Conservation (phyloP, 2,888 invertebrate genomes). For the Ormyrus nitidulus region DNA sequence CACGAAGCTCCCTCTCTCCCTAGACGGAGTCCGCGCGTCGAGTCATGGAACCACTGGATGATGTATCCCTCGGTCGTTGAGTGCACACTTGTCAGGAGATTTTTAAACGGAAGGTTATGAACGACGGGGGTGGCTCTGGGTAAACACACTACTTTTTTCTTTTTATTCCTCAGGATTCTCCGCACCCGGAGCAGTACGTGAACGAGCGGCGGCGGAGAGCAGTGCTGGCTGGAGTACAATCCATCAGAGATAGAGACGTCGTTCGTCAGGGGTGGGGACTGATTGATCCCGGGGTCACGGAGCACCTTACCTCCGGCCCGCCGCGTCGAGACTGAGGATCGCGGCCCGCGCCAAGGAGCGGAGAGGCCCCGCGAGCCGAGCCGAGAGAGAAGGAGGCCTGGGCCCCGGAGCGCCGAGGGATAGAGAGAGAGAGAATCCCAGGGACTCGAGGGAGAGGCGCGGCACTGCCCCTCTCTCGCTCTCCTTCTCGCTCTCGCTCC, state of each 20-base stretch:
- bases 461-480: constrained; percentile 24
- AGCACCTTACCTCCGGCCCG: constrained; percentile 74
- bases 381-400: constrained; percentile 51
- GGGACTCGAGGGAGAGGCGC: constrained; percentile 9
- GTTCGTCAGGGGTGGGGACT: too few relatives aligned
- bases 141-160: too few relatives aligned
- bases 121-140: too few relatives aligned
- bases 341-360: constrained; percentile 52
- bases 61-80: background rate
- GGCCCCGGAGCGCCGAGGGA: background rate
- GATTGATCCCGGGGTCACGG: constrained; percentile 69
- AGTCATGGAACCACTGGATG: constrained; percentile 46
- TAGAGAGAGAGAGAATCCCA: constrained; percentile 31
- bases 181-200: constrained; percentile 1
- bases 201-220: background rate
- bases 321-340: constrained; percentile 71
- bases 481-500: constrained; percentile 6
- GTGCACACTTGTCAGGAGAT: too few relatives aligned
- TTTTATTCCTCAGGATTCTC: background rate
- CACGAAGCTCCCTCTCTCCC: constrained; percentile 28
- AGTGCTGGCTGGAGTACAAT: background rate
- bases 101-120: too few relatives aligned
- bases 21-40: constrained; percentile 42
- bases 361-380: constrained; percentile 6
- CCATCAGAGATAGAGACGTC: constrained; percentile 12